Conservation (phyloP, 1,140 invertebrate species). For the Zaprionus lachaisei region DNA sequence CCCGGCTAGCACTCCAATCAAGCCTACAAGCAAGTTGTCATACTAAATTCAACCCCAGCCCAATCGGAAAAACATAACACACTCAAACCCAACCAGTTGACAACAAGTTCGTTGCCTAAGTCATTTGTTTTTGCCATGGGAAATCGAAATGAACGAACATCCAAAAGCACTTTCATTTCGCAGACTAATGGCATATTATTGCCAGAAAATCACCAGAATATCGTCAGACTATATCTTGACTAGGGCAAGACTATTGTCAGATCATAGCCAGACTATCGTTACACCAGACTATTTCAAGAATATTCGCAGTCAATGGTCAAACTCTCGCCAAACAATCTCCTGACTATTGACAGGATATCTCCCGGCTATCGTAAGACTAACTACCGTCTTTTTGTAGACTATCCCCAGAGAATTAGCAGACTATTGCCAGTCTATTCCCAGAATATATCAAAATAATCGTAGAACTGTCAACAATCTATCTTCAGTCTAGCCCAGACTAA, state of each 20-base stretch:
- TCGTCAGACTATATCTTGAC: neutral
- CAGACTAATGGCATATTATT: neutral
- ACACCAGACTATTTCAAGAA: too few species aligned
- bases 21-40: conserved; percentile 40
- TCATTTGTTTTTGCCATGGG: conserved; percentile 22
- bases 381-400: too few species aligned
- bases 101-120: conserved; percentile 74
- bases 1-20: conserved; percentile 42
- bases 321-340: neutral
- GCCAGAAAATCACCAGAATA: neutral
- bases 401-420: too few species aligned
- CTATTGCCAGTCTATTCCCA: too few species aligned
- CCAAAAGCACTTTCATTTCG: neutral
- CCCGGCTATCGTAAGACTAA: too few species aligned
- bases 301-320: too few species aligned
- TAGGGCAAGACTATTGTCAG: too few species aligned
- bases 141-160: neutral
- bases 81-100: neutral
- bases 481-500: too few species aligned
- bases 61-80: conserved; percentile 26
- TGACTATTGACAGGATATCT: too few species aligned
- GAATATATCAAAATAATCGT: too few species aligned
- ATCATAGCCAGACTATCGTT: too few species aligned
- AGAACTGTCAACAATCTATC: too few species aligned
- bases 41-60: conserved; percentile 13